Evolutionary conservation across 2,113 vertebrate species (phyloP), one percentile per base, ranked within the genome.

Genomic region (Microtus montanus): DNA sequence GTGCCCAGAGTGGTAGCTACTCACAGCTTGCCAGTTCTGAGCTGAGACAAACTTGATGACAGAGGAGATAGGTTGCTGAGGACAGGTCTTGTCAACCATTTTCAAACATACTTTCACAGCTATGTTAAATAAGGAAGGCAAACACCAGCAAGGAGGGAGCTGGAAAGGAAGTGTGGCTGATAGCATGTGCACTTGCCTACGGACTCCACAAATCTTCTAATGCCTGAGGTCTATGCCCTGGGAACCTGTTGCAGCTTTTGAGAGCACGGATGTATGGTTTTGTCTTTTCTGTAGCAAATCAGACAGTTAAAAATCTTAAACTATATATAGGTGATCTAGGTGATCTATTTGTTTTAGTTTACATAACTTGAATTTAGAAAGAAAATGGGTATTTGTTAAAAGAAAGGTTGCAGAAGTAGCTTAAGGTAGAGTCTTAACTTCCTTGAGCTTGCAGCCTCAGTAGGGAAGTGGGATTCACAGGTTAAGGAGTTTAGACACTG

Each of bases 41-140:
- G 5, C 13, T 83, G n/a, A 96, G 82, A 26, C 13, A 79, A 89
- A 49, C 63, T 49, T 89, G 77, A 83, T 74, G 41, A 78, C 52
- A 38, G n/a, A 24, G 80, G 47, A 64, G 20, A 83, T 30, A 52
- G 13, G 4, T 24, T 83, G 52, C 73, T 94, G 9, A 47, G 93
- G 91, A 54, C 1, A 61, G 15, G 19, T 70, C 78, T 84, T 87
- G 33, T 61, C 58, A 80, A 77, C 84, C 71, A 94, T 28, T 94
- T 89, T 24, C 54, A 91, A 73, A 74, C 7, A 68, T 28, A 88
- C 5, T 7, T 93, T 92, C 47, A 89, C 7, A 89, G 33, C 64
- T 87, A 75, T 70, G 82, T 7, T 54, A 78, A 92, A 14, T 49
- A 86, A 95, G 96, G 10, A 49, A 24, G 28, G 91, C 78, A 14